Conservation (phyloP, 2,888 invertebrate genomes). For the Drosophila anomalata region DNA sequence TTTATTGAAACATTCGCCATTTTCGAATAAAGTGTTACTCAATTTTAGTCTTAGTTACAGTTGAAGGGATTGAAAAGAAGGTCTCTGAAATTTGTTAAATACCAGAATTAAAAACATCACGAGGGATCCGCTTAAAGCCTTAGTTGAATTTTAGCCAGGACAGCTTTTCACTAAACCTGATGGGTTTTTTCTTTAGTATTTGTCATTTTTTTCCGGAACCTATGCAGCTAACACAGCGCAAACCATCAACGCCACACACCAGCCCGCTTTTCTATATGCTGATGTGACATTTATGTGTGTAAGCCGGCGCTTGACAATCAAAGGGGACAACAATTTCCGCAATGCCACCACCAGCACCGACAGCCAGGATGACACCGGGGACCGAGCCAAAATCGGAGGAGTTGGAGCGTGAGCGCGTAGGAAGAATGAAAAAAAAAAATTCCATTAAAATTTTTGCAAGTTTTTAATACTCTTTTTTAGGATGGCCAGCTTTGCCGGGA, state of each 20-base stretch:
- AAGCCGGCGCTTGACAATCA: slow-evolving; percentile 76
- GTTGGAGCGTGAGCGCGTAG: slow-evolving; percentile 18
- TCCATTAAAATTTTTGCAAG: slow-evolving; percentile 78
- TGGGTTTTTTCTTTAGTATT: slow-evolving; percentile 35
- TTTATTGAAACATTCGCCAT: too few relatives aligned
- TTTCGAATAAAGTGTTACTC: too few relatives aligned
- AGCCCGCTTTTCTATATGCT: slow-evolving; percentile 25
- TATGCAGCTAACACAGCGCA: slow-evolving; percentile 34
- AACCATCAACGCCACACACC: slow-evolving; percentile 4
- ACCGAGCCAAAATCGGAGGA: slow-evolving; percentile 3
- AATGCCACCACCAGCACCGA: slow-evolving; percentile 56
- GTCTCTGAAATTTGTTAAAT: neutral
- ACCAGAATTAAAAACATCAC: neutral
- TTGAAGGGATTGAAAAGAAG: neutral
- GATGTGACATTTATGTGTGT: slow-evolving; percentile 71
- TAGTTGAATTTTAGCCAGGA: slow-evolving; percentile 7
- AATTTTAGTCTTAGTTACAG: neutral
- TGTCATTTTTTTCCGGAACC: slow-evolving; percentile 27
- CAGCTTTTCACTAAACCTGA: slow-evolving; percentile 37
- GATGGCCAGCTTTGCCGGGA: slow-evolving; percentile 30
- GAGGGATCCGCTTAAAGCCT: slow-evolving; percentile 17
- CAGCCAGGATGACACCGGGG: slow-evolving; percentile 41
- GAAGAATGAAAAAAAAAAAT: slow-evolving; percentile 61
- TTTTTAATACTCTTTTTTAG: slow-evolving; percentile 64
- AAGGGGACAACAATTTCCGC: slow-evolving; percentile 72